These are phyloP conservation scores for Enteromius treurensis DNA, from an alignment of 2,797 vertebrate species.

Conservation along the genomic window DNA sequence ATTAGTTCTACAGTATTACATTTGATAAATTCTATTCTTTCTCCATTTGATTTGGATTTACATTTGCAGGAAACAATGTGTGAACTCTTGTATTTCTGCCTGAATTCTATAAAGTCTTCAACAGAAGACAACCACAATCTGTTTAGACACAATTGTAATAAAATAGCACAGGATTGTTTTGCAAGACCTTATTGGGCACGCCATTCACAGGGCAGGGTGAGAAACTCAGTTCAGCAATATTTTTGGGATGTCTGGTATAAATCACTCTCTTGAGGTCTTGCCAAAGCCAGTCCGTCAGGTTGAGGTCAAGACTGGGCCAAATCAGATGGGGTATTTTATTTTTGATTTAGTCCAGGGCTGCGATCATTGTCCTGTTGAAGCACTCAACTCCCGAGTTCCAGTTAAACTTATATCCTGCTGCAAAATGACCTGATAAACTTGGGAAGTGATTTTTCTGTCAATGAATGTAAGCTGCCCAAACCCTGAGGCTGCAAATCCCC, in stretches of 20 bases:
- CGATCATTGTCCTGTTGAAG: not conserved
- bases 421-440: slow-evolving; percentile 20
- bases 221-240: slow-evolving; percentile 11
- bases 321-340: slow-evolving; percentile 24
- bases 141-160: not conserved
- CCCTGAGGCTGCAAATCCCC: slow-evolving; percentile 15
- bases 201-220: not conserved
- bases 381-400: not conserved
- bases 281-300: not conserved
- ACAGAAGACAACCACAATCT: not conserved
- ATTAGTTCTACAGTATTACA: not conserved
- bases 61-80: not conserved
- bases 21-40: not conserved
- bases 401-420: slow-evolving; percentile 24
- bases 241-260: not conserved
- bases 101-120: not conserved
- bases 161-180: no score
- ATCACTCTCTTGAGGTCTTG: not conserved
- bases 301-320: slow-evolving; percentile 2
- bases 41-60: not conserved
- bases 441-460: slow-evolving; percentile 35
- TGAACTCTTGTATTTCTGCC: not conserved
- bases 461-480: not conserved
- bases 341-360: not conserved
- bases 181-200: not conserved